phyloP scores from a whole-genome alignment of 2,888 invertebrate genomes.

The Sminthurinus aureus region DNA sequence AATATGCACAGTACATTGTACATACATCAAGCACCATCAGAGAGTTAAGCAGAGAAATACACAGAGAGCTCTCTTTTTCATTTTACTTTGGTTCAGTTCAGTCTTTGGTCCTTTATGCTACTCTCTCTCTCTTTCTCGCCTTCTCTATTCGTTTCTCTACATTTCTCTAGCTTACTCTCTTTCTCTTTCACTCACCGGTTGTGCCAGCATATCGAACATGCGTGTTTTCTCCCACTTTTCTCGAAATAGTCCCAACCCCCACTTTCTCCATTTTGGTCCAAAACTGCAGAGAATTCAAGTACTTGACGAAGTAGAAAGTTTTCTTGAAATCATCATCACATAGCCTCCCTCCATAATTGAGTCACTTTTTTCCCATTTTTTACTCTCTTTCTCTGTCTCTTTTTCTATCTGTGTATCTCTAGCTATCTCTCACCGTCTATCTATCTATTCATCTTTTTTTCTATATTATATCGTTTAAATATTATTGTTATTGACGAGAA shows the following conservation, averaged over 20 bases:
- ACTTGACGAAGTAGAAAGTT: slow-evolving; percentile 1
- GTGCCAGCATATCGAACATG: slow-evolving; percentile 45
- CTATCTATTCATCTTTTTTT: background rate
- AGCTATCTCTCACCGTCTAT: no score
- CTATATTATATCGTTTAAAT: background rate
- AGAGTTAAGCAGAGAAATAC: no score
- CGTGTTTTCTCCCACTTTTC: slow-evolving; percentile 42
- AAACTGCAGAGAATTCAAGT: slow-evolving; percentile 42
- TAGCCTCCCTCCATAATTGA: slow-evolving; percentile 27
- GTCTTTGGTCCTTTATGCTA: background rate
- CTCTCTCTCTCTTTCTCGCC: background rate
- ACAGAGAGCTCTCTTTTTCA: background rate
- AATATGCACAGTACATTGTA: no score
- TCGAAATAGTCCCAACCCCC: slow-evolving; percentile 54
- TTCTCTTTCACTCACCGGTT: slow-evolving; percentile 21
- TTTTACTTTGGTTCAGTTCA: background rate
- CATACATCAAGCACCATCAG: no score
- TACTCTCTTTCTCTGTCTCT: slow-evolving; percentile 8
- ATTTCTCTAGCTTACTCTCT: background rate
- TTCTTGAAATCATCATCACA: slow-evolving; percentile 14
- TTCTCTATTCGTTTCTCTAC: background rate
- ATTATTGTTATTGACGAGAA: slow-evolving; percentile 10
- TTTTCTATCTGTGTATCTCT: background rate
- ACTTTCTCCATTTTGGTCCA: slow-evolving; percentile 58
- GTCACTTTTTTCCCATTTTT: slow-evolving; percentile 22